Evolutionary conservation across 1,140 invertebrate genomes (phyloP), one percentile per base, ranked within the genome.

Genomic region (Lanistes nyassanus): DNA sequence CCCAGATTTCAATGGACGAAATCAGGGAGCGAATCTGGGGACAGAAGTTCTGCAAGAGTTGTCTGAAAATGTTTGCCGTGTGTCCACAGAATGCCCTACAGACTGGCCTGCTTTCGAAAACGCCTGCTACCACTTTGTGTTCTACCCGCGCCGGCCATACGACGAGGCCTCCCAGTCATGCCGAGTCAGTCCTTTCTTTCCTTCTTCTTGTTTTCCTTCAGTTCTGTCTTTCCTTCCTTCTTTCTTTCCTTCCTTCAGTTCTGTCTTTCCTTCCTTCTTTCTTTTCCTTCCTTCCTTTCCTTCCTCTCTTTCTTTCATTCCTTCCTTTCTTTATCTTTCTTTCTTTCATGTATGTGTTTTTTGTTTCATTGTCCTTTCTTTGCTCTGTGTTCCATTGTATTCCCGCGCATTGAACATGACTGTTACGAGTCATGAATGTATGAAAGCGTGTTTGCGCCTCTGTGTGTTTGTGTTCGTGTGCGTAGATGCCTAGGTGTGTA

Each of bases 121-220:
- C 53, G 37, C 34, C 11, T 77, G 76, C 55, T 77, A 77, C 42
- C 70, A 69, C 19, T 77, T 77, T 37, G 71, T 69, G 29, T 74
- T 74, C 66, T 77, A 77, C 53, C 76, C 76, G 2, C 55, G 51
- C 11, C 70, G 55, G 31, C 55, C 65, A 13, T 73, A 42, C 39
- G 60, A 47, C 26, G 60, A 77, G 42, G 60, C 76, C 11, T 74
- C 60, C 11, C 53, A 53, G 16, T 71, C 76, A 13, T 77, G 76
- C 31, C 65, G 74, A 39, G 76, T 77, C 37, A 47, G 75, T 65
- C 0, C 31, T 16, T 19, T 47, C 42, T 42, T 5, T 42, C 39
- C 19, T 47, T 47, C 62, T 65, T 23, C n/a, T 55, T 55, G 7
- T 60, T 6, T 60, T n/a, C 31, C 23, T 60, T 7, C n/a, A 13